Conservation (phyloP, 1,140 invertebrate genomes). For the Acromyrmex echinatior region DNA sequence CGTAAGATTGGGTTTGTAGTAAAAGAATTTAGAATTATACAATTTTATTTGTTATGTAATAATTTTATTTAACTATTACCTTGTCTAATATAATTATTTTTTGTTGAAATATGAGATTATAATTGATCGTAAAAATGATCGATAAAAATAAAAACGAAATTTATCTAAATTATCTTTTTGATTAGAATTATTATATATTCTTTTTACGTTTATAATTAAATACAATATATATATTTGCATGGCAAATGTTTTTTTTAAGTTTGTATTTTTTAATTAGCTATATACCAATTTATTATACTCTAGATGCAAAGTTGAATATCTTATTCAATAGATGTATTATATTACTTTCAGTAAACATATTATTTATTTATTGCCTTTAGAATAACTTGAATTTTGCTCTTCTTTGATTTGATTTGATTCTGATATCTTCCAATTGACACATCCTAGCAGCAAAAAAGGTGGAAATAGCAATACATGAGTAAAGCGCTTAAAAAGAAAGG, state of each 20-base stretch:
- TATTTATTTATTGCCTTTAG: neutral
- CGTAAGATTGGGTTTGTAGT: neutral
- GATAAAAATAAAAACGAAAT: neutral
- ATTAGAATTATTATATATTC: neutral
- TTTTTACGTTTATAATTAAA: neutral
- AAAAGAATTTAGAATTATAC: neutral
- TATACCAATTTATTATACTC: neutral
- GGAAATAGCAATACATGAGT: constrained; percentile 46
- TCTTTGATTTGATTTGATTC: constrained; percentile 20
- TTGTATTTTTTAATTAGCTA: too few species aligned
- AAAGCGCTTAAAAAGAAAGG: constrained; percentile 57
- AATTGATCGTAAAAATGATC: neutral
- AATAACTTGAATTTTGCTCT: neutral
- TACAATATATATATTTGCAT: neutral
- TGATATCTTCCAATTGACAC: constrained; percentile 34
- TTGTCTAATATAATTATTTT: neutral
- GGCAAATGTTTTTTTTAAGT: neutral
- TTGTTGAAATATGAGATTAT: neutral
- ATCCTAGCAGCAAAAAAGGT: constrained; percentile 37
- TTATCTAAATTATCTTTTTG: neutral
- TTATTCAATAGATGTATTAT: neutral
- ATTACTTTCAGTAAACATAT: neutral
- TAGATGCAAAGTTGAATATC: neutral
- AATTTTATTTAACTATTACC: neutral
- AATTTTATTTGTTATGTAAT: neutral